Conservation (phyloP, 2,113 vertebrate species). For the Trematocara zebra region DNA sequence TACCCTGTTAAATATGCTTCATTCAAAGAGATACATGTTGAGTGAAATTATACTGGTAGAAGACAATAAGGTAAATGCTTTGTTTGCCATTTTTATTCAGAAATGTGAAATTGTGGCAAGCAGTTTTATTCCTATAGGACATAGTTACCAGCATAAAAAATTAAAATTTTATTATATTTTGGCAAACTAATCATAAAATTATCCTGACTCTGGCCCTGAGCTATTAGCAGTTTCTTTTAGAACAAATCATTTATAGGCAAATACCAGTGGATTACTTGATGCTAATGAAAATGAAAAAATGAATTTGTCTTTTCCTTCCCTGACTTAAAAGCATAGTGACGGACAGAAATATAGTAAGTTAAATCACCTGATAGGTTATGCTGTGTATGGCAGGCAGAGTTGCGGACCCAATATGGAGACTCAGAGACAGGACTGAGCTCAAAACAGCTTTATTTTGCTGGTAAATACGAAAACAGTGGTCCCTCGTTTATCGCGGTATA, state of each 20-base stretch:
- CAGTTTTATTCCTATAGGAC: neutral
- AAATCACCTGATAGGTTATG: neutral
- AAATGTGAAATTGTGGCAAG: neutral
- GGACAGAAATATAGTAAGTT: neutral
- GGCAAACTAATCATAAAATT: neutral
- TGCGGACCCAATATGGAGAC: neutral
- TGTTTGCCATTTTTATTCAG: neutral
- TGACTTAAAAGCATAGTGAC: neutral
- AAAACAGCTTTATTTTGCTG: neutral
- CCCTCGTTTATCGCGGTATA: fast-evolving
- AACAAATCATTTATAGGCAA: neutral
- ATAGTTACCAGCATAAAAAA: neutral
- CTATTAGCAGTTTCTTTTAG: neutral
- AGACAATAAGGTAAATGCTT: neutral
- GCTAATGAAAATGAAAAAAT: neutral
- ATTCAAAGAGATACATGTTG: neutral
- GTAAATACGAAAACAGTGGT: neutral
- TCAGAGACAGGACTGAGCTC: neutral
- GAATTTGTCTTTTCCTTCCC: neutral
- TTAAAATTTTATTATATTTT: neutral
- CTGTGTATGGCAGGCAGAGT: neutral
- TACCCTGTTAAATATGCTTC: neutral
- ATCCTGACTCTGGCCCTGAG: neutral
- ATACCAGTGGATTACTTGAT: neutral
- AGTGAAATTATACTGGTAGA: neutral